Base-by-base conservation (phyloP, 1,140 invertebrate genomes). In the Bombus fervidus region DNA sequence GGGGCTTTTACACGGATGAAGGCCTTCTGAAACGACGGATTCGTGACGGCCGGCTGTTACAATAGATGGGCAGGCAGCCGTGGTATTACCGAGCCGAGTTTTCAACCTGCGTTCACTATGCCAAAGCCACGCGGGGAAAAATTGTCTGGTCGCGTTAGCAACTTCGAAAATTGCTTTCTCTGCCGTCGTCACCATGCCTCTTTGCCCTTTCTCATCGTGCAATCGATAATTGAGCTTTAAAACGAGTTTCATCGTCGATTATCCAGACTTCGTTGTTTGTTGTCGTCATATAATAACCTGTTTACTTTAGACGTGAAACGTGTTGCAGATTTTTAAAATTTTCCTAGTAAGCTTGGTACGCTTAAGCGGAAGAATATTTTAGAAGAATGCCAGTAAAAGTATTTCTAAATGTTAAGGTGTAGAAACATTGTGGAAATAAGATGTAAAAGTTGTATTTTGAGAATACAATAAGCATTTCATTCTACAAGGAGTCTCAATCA, bases 1-100 rank as follows among this genome's bases (percentile, higher is more conserved):
- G 83, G 86, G 87, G 91, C 90, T 93, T 93, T 93, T 91, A 92
- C 77, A 87, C 90, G 89, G 91, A 93, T 91, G 92, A 91, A 92
- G 88, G 91, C 91, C 88, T 88, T 92, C 90, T 82, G 89, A 92
- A 91, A 91, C 86, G 83, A 81, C 79, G 84, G 75, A 91, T 93
- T 92, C 90, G 90, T 92, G 91, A 92, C 87, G 83, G 71, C 57
- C 68, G 86, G 87, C 85, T 92, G 91, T 92, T 92, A 92, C 84
- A 89, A 89, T 87, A 71, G 83, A 85, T 79, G 82, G 85, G 87
- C 89, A 75, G 71, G 76, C 77, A 75, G 76, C 85, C 87, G 83
- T 43, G 73, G 79, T 69, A 85, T 86, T 86, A 89, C 73, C 39
- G n/a, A 39, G 64, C 37, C 79, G 64, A 85, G 87, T 83, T 89